These are phyloP conservation scores for Numida meleagris DNA, from an alignment of 2,113 vertebrate species.

Conservation along the genomic window DNA sequence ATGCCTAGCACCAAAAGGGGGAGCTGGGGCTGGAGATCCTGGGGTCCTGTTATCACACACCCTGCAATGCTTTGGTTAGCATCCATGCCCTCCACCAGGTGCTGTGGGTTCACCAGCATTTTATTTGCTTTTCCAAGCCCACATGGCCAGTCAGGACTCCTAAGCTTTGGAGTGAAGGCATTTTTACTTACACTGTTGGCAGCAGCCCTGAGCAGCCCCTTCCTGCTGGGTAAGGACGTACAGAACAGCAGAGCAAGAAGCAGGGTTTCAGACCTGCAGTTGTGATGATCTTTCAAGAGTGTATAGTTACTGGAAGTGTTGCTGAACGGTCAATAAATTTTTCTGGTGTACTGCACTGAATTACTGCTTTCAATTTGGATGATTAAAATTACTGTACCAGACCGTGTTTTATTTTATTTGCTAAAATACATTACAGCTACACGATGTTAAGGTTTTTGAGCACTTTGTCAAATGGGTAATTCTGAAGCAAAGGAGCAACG, in stretches of 20 bases:
- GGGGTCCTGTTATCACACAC: accelerated
- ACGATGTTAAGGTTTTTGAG: neutral
- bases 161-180: neutral
- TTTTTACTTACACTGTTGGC: neutral
- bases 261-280: neutral
- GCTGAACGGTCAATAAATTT: constrained; percentile 6
- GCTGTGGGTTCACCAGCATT: neutral
- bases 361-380: constrained; percentile 41
- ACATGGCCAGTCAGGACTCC: neutral
- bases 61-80: accelerated
- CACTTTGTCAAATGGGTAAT: constrained; percentile 1
- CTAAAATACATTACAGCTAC: neutral
- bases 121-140: neutral
- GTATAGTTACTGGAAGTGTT: constrained; percentile 34
- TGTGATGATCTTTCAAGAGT: constrained; percentile 38
- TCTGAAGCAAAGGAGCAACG: constrained; percentile 34
- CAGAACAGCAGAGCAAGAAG: neutral
- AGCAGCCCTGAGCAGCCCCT: neutral
- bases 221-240: neutral
- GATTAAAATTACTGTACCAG: constrained; percentile 48
- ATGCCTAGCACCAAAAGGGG: accelerated
- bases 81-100: neutral
- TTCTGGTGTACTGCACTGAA: neutral
- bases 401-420: constrained; percentile 25
- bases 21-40: neutral